phyloP scores from a whole-genome alignment of 2,113 vertebrate species.

The Microcebus ravelobensis region DNA sequence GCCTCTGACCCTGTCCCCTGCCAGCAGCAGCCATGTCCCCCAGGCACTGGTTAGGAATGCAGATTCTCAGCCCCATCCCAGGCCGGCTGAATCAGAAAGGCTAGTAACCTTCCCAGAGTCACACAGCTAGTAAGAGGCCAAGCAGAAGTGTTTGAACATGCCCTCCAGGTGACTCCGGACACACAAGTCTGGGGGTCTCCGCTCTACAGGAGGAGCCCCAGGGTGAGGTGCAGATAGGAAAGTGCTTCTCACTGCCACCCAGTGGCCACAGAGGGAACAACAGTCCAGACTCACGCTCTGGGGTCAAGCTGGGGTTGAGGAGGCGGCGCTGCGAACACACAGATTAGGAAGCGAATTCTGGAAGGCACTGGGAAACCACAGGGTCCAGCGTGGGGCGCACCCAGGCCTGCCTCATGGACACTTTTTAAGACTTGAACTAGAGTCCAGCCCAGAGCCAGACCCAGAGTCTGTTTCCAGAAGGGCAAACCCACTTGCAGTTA shows the following conservation, averaged over 20 bases:
- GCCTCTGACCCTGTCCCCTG: not conserved
- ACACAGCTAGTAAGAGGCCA: not conserved
- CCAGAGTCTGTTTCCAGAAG: not conserved
- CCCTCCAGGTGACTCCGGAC: not conserved
- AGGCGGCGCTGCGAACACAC: rapidly evolving
- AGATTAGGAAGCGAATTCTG: not conserved
- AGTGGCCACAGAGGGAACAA: not conserved
- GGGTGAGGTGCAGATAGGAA: rapidly evolving
- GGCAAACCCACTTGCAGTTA: not conserved
- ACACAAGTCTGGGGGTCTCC: not conserved
- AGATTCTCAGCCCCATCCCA: not conserved
- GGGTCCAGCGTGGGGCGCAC: not conserved
- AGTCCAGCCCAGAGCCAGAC: not conserved
- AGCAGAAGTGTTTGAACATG: not conserved
- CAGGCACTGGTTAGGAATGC: not conserved
- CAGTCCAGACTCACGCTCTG: not conserved
- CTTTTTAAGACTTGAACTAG: not conserved
- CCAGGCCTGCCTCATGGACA: not conserved
- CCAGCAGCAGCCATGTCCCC: not conserved
- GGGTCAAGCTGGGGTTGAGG: too few species aligned
- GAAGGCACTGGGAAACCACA: not conserved
- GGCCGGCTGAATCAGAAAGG: not conserved
- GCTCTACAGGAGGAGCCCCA: rapidly evolving
- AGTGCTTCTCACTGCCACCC: not conserved
- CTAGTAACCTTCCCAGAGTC: not conserved